Conservation (phyloP, 2,888 invertebrate genomes). For the Dendrolimus houi region DNA sequence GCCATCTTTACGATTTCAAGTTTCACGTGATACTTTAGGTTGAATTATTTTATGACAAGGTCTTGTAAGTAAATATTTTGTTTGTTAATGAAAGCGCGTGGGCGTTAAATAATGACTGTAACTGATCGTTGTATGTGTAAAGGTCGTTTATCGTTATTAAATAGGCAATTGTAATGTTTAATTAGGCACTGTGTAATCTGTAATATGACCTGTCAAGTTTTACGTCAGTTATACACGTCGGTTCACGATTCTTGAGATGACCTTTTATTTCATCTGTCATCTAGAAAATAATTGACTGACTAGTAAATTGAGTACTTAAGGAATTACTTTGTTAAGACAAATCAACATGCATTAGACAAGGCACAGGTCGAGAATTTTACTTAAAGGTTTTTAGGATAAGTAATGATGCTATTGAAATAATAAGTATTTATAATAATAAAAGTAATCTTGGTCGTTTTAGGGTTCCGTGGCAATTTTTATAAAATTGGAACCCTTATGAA, state of each 20-base stretch:
- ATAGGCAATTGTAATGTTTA: slow-evolving; percentile 41
- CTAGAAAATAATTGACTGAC: slow-evolving; percentile 6
- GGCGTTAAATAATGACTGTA: not conserved
- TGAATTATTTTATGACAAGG: not conserved
- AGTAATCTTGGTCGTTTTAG: no score
- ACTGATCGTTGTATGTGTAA: slow-evolving; percentile 13
- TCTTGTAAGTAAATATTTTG: not conserved
- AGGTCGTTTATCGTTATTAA: slow-evolving; percentile 37
- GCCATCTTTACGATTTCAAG: not conserved
- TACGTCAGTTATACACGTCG: slow-evolving; percentile 27
- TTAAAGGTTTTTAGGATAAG: no score
- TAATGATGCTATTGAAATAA: no score
- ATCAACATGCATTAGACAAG: no score
- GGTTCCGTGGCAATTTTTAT: no score
- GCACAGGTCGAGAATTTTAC: no score
- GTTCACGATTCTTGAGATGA: slow-evolving; percentile 19
- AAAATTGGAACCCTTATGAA: no score
- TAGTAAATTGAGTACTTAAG: not conserved
- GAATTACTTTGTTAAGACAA: no score
- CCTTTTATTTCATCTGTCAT: slow-evolving; percentile 26
- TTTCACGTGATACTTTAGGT: slow-evolving; percentile 1
- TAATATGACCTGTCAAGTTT: slow-evolving; percentile 43
- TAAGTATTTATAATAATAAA: no score
- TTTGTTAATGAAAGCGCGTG: not conserved
- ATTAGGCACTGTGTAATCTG: slow-evolving; percentile 29